Base-by-base conservation (phyloP, 2,888 invertebrate genomes). In the Campoplex capitator region DNA sequence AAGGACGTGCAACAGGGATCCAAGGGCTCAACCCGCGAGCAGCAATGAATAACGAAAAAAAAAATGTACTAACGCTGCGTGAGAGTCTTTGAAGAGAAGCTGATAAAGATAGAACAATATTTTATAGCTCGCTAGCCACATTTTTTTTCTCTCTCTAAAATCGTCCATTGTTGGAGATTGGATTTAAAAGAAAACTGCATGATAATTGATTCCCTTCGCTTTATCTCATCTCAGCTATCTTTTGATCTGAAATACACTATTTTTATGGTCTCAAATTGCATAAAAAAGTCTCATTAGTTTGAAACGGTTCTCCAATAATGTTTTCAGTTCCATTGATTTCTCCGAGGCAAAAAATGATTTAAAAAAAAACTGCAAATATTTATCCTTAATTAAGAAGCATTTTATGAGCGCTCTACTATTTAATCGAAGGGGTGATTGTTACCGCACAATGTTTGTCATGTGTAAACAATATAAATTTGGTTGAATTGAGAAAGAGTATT, bases 81-180 rank as follows among this genome's bases (percentile, higher is more conserved):
- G 32, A 56, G 73, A 79, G 45, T 56, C 45, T 65, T 45, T 16
- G 62, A 62, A 48, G 56, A 65, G 18, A 54, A 68, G 62, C 79
- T 87, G 83, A 88, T 88, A 89, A 84, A 88, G 76, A 79, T 71
- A 16, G 58, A 74, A 51, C 62, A 76, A n/a, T 11, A 73, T 56
- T 79, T 79, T 70, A 32, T 28, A 70, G n/a, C 56, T 70, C 13
- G 38, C 67, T n/a, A 16, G 67, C 54, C n/a, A 38, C 8, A 35
- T 38, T 56, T 28, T 74, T 28, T 35, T 54, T 13, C n/a, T 35
- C 13, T 16, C 4, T 23, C 23, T 23, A 23, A n/a, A 45, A 11
- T 45, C 42, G 1, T 45, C 70, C 6, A 70, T 45, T 8, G 0
- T n/a, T n/a, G 11, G 6, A 23, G 13, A 35, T 18, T 6, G 6